Evolutionary conservation across 2,888 invertebrate species (phyloP).

Genomic region (Stomorhina lunata): DNA sequence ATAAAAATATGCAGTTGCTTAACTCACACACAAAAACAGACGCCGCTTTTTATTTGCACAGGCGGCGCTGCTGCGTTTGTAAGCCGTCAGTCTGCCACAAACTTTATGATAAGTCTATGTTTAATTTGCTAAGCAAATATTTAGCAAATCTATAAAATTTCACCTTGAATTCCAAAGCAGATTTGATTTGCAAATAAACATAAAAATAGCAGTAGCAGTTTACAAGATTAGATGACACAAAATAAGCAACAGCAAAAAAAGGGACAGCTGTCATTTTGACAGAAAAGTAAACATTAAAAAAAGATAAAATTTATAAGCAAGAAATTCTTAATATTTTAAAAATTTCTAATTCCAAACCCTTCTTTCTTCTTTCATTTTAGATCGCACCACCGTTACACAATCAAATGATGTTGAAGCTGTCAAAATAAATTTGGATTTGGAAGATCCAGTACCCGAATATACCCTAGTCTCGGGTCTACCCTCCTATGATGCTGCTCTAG

Average conservation of each 20-base stretch:
- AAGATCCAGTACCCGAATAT: slow-evolving; percentile 83
- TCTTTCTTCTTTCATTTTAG: too few relatives aligned
- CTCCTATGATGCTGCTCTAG: slow-evolving; percentile 83
- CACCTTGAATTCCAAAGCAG: slow-evolving; percentile 11
- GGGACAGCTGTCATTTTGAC: slow-evolving; percentile 2
- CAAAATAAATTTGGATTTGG: slow-evolving; percentile 77
- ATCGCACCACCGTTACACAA: slow-evolving; percentile 68
- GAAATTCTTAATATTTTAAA: not conserved
- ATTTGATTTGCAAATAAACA: not conserved
- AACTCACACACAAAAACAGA: too few relatives aligned
- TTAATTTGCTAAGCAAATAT: not conserved
- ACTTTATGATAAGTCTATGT: not conserved
- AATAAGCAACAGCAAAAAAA: not conserved
- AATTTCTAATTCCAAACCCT: too few relatives aligned
- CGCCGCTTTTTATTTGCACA: too few relatives aligned
- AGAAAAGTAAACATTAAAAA: too few relatives aligned
- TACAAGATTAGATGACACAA: too few relatives aligned
- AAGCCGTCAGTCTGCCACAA: not conserved
- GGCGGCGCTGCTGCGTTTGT: too few relatives aligned
- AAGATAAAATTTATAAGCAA: not conserved
- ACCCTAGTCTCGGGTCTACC: slow-evolving; percentile 84
- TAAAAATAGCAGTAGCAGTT: not conserved
- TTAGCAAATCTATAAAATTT: not conserved
- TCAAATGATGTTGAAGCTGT: slow-evolving; percentile 75
- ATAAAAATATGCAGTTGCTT: too few relatives aligned